phyloP scores from a whole-genome alignment of 2,797 vertebrate genomes.

The Moxostoma hubbsi region DNA sequence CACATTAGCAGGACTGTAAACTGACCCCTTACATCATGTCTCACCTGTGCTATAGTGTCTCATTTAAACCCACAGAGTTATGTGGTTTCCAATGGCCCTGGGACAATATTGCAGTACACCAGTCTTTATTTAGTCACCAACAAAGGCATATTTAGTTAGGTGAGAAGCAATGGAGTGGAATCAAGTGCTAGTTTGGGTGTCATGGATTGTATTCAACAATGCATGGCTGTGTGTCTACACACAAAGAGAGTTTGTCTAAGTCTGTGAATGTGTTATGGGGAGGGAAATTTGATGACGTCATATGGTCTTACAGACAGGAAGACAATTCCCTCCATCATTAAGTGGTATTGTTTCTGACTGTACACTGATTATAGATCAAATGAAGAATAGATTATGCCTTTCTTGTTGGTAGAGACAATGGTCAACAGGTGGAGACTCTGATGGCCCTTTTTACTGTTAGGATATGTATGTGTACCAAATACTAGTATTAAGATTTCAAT shows the following conservation, averaged over 20 bases:
- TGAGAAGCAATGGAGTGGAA: slow-evolving; percentile 13
- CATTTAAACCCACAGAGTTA: background rate
- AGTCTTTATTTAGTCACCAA: slow-evolving; percentile 49
- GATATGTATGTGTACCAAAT: too few relatives aligned
- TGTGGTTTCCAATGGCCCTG: slow-evolving; percentile 18
- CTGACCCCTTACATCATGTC: background rate
- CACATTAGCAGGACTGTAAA: background rate
- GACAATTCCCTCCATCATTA: slow-evolving; percentile 33
- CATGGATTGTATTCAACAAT: slow-evolving; percentile 33
- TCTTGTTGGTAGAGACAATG: too few relatives aligned
- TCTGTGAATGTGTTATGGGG: background rate
- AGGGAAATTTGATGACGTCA: slow-evolving; percentile 35
- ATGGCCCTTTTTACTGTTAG: too few relatives aligned
- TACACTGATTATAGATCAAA: background rate
- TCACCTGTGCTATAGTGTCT: background rate
- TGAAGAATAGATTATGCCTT: slow-evolving; percentile 23
- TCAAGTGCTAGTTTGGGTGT: slow-evolving; percentile 36
- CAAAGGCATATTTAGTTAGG: slow-evolving; percentile 21
- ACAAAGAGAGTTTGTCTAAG: too few relatives aligned
- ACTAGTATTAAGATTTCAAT: too few relatives aligned
- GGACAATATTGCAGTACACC: slow-evolving; percentile 26
- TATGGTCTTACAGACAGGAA: slow-evolving; percentile 18
- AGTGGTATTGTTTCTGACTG: slow-evolving; percentile 5
- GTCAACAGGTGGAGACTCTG: too few relatives aligned
- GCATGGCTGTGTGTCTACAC: slow-evolving; percentile 22